Base-by-base conservation (phyloP, 2,888 invertebrate species). In the Papilio elwesi region DNA sequence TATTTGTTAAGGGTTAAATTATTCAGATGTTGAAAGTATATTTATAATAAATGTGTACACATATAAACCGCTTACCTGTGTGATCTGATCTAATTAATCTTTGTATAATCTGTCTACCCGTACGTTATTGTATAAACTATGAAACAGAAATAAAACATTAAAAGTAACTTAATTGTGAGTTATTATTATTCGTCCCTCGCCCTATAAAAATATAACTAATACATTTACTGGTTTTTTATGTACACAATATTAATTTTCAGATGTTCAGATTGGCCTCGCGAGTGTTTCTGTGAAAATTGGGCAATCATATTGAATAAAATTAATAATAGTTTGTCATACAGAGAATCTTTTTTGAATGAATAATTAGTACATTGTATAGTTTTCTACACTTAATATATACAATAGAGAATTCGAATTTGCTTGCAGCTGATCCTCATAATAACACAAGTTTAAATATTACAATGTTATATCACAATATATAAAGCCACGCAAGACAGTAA, bases 1-100 rank as follows among this genome's bases (percentile, higher is more conserved):
- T 90, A 88, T 84, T 88, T 88, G 88, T 89, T 92, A 91, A 90
- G 87, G 82, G 85, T 86, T 92, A 92, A 91, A 92, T 91, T 93
- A 92, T 92, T 92, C 87, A 85, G 89, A 88, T 90, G 90, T 91
- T 92, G 78, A 80, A 79, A 82, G 78, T 79, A 87, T 90, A 85
- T 84, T 90, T 91, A 90, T 91, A 88, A 81, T 86, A 83, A 62
- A 86, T 87, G 88, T 92, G 88, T 91, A 91, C 83, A 91, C 88
- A 86, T 88, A 87, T 83, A 85, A 89, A 89, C 83, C 88, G 91
- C 91, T 92, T 93, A 92, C 87, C 88, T 88, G 93, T 93, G 93
- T 93, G 93, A 93, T 93, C 93, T 92, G 93, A 93, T 89, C 86
- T 90, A 87, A 86, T 86, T 84, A 86, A 90, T 87, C 83, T 86